These are phyloP conservation scores for Apteryx owenii DNA, from an alignment of 2,113 vertebrate species.

Conservation along the genomic window DNA sequence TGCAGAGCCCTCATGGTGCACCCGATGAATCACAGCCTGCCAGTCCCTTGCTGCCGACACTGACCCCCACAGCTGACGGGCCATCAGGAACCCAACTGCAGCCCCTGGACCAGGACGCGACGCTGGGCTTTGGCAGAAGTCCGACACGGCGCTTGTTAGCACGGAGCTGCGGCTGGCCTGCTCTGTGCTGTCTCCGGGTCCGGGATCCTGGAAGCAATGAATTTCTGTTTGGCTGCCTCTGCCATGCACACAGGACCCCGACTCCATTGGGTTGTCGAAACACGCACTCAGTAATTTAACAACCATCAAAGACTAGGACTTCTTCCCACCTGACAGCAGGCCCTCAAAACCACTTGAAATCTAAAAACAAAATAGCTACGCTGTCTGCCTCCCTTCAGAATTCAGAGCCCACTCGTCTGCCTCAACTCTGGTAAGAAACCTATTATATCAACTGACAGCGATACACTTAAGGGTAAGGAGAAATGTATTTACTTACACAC, in stretches of 20 bases:
- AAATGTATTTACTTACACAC: slow-evolving; percentile 37
- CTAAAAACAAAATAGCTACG: slow-evolving; percentile 46
- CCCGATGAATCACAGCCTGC: neutral
- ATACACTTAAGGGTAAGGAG: neutral
- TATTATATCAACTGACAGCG: neutral
- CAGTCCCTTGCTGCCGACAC: neutral
- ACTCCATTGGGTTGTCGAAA: neutral
- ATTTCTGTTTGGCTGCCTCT: neutral
- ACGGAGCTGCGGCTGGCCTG: neutral
- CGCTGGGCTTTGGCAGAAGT: neutral
- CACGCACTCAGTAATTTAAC: neutral
- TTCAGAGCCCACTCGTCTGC: slow-evolving; percentile 17
- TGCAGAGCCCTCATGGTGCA: neutral
- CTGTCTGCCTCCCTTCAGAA: slow-evolving; percentile 43
- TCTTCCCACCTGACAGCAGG: neutral
- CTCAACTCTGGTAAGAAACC: slow-evolving; percentile 15
- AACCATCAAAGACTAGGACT: neutral
- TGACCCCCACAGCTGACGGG: neutral
- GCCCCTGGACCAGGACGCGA: rapidly evolving
- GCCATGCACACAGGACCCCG: rapidly evolving
- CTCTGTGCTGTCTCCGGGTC: rapidly evolving
- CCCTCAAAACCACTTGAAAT: slow-evolving; percentile 22
- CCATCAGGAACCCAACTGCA: neutral
- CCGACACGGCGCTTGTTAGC: rapidly evolving
- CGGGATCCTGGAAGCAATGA: neutral